phyloP scores from a whole-genome alignment of 2,797 vertebrate genomes.

The Thaleichthys pacificus region DNA sequence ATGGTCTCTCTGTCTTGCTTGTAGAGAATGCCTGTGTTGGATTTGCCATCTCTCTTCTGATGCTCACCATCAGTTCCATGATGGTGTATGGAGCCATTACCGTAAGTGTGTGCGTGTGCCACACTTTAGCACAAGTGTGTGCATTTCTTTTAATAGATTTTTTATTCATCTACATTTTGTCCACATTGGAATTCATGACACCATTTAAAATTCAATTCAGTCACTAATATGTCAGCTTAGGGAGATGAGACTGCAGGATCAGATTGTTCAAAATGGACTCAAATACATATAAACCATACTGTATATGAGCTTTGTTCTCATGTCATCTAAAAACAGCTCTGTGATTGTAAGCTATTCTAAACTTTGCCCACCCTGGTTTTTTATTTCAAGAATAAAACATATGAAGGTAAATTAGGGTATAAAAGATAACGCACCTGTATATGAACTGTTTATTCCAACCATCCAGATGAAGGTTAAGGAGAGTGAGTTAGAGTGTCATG shows the following conservation, averaged over 20 bases:
- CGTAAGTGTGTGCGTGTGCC: conserved; percentile 77
- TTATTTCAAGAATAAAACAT: too few relatives aligned
- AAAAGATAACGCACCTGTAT: not conserved
- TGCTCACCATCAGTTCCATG: conserved; percentile 99
- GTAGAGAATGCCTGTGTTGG: conserved; percentile 95
- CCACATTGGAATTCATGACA: not conserved
- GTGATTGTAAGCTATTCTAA: not conserved
- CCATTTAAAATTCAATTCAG: conserved; percentile 1
- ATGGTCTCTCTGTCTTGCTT: conserved; percentile 13
- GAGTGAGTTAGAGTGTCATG: not conserved
- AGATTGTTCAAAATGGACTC: conserved; percentile 19
- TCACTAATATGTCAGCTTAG: conserved; percentile 10
- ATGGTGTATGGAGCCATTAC: conserved; percentile 98
- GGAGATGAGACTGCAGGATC: not conserved
- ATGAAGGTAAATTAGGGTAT: too few relatives aligned
- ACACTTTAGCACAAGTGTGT: not conserved
- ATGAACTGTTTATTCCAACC: not conserved
- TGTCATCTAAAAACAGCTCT: not conserved
- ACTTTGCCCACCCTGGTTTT: not conserved
- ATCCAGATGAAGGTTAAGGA: not conserved
- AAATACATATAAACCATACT: not conserved
- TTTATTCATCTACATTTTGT: not conserved
- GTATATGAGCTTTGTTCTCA: conserved; percentile 3
- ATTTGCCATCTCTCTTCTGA: conserved; percentile 94
- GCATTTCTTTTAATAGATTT: not conserved